A percentile compares a stretch with the other conserved stretches of the same genome.
Conservation (phyloP, 2,113 vertebrate genomes). For the Proterorhinus semilunaris region DNA sequence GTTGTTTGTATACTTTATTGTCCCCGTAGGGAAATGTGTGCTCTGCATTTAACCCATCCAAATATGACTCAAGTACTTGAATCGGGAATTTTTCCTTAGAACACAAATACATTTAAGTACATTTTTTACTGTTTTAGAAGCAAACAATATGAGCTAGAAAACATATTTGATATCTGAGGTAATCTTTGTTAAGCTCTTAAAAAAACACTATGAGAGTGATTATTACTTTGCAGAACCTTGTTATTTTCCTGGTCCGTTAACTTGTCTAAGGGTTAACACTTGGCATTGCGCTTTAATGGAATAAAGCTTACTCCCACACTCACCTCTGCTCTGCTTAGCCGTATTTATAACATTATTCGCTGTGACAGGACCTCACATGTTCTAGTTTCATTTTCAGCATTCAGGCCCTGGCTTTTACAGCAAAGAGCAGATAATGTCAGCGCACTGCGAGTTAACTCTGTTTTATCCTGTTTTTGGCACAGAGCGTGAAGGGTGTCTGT, state of each 20-base stretch:
- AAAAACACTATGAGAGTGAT: not conserved
- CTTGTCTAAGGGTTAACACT: constrained; percentile 12
- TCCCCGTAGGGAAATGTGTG: too few species aligned
- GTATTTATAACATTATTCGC: constrained; percentile 30
- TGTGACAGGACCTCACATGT: constrained; percentile 56
- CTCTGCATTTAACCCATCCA: too few species aligned
- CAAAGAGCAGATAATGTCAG: constrained; percentile 63
- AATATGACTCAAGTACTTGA: too few species aligned
- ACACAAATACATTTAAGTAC: too few species aligned
- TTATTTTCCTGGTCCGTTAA: constrained; percentile 8
- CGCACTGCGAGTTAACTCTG: constrained; percentile 53
- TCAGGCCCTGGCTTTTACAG: constrained; percentile 61
- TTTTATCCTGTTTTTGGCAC: constrained; percentile 63
- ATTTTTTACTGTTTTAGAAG: too few species aligned
- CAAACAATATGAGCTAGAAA: too few species aligned
- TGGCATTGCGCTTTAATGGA: constrained; percentile 35
- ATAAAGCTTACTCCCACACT: constrained; percentile 35
- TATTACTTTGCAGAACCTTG: not conserved
- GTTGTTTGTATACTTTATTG: too few species aligned
- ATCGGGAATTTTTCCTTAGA: too few species aligned
- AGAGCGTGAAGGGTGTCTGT: constrained; percentile 66
- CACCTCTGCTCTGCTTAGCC: constrained; percentile 15
- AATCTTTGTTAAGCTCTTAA: not conserved
- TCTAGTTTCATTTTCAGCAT: constrained; percentile 28
- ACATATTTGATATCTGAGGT: not conserved